Percentiles rank a stretch among this genome's conserved stretches.
Evolutionary conservation across 2,888 invertebrate species (phyloP).

Genomic region (Euzophera pinguis): DNA sequence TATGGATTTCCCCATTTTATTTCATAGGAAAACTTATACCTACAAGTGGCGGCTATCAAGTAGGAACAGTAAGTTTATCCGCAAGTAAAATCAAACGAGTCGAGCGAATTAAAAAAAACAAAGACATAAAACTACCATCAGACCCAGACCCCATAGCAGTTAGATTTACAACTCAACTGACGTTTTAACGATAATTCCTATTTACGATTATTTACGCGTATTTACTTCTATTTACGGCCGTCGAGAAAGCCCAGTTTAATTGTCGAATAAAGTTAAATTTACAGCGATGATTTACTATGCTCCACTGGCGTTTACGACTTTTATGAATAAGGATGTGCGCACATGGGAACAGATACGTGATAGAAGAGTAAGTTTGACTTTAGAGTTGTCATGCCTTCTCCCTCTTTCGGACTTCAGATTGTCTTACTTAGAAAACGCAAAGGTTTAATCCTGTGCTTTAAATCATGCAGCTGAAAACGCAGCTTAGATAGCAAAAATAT

Average conservation of each 20-base stretch:
- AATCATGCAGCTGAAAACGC: too few species aligned
- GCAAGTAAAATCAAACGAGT: not conserved
- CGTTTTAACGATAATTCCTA: constrained; percentile 79
- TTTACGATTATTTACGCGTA: constrained; percentile 75
- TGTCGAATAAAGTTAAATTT: constrained; percentile 79
- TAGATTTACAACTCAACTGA: constrained; percentile 70
- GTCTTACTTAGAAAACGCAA: too few species aligned
- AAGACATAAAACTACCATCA: constrained; percentile 19
- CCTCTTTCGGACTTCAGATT: too few species aligned
- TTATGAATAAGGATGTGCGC: constrained; percentile 33
- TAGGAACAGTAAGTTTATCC: not conserved
- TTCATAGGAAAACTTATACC: too few species aligned
- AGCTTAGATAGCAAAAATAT: too few species aligned
- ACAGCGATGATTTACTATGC: constrained; percentile 64
- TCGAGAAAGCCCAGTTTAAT: constrained; percentile 75
- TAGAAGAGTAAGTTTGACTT: too few species aligned
- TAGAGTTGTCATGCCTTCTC: too few species aligned
- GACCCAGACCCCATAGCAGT: constrained; percentile 22
- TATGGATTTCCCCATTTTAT: too few species aligned
- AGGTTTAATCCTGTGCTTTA: too few species aligned
- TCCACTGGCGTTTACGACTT: constrained; percentile 44
- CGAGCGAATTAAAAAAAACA: constrained; percentile 3
- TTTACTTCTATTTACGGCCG: constrained; percentile 71
- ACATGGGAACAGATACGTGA: too few species aligned
- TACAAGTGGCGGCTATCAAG: too few species aligned